Evolutionary conservation across 2,888 invertebrate genomes (phyloP).

Genomic region (Heliconius sara): DNA sequence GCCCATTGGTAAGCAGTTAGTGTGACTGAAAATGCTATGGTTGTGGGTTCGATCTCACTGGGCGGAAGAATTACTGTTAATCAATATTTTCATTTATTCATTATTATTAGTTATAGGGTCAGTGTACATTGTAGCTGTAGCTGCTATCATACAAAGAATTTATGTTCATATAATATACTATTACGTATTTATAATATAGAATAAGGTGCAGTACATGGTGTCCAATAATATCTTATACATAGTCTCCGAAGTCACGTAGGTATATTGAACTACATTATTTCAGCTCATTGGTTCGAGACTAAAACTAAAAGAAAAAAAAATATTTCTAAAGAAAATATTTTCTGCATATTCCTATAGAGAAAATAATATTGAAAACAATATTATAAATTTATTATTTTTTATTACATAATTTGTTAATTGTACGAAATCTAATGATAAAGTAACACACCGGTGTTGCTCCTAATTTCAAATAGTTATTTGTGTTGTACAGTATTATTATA

Average conservation of each 20-base stretch:
- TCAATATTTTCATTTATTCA: neutral
- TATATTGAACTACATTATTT: conserved; percentile 21
- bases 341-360: conserved; percentile 2
- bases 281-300: conserved; percentile 25
- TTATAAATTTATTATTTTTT: neutral
- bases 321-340: neutral
- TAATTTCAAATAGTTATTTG: too few species aligned
- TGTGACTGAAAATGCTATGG: too few species aligned
- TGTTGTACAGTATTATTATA: neutral
- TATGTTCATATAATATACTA: too few species aligned
- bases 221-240: neutral
- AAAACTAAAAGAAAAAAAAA: conserved; percentile 7
- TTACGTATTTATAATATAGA: too few species aligned
- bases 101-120: neutral
- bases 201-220: neutral
- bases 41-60: too few species aligned
- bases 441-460: too few species aligned
- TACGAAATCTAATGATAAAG: too few species aligned
- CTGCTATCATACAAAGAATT: neutral
- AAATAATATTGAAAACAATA: neutral
- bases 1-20: too few species aligned
- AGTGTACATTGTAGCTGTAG: neutral
- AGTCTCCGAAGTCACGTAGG: neutral
- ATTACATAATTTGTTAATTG: too few species aligned
- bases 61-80: too few species aligned